These are phyloP conservation scores for Autographa pulchrina DNA, from an alignment of 2,888 invertebrate genomes.

Conservation along the genomic window DNA sequence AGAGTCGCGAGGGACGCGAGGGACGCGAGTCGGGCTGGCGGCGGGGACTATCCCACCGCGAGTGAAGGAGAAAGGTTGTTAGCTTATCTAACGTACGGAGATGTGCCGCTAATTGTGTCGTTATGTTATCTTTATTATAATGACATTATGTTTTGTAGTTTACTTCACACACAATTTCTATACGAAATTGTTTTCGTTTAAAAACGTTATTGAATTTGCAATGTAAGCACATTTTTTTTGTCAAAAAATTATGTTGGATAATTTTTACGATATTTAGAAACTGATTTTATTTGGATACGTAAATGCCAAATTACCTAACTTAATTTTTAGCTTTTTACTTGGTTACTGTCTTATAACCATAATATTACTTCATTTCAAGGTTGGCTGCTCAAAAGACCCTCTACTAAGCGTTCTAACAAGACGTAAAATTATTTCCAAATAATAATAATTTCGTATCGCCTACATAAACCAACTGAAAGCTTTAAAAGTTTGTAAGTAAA, in stretches of 20 bases:
- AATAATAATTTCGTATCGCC: background rate
- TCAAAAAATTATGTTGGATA: no score
- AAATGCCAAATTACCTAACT: no score
- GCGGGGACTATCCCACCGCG: no score
- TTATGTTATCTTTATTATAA: background rate
- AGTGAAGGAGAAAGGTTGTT: background rate
- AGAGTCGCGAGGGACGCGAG: conserved; percentile 34
- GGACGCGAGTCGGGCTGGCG: conserved; percentile 40
- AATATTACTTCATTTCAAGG: background rate
- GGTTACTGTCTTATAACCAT: no score
- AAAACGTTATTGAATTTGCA: no score
- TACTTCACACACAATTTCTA: no score
- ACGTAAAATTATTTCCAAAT: background rate
- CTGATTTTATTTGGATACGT: no score
- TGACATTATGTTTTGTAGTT: background rate
- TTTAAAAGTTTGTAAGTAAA: background rate
- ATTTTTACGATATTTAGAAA: no score
- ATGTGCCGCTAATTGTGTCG: background rate
- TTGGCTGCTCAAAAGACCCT: background rate
- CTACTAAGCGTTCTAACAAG: background rate
- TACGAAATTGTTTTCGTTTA: no score
- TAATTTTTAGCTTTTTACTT: no score
- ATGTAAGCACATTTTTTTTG: no score
- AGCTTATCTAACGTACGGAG: no score
- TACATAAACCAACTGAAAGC: background rate